phyloP scores from a whole-genome alignment of 1,140 invertebrate species.

The Atta cephalotes region DNA sequence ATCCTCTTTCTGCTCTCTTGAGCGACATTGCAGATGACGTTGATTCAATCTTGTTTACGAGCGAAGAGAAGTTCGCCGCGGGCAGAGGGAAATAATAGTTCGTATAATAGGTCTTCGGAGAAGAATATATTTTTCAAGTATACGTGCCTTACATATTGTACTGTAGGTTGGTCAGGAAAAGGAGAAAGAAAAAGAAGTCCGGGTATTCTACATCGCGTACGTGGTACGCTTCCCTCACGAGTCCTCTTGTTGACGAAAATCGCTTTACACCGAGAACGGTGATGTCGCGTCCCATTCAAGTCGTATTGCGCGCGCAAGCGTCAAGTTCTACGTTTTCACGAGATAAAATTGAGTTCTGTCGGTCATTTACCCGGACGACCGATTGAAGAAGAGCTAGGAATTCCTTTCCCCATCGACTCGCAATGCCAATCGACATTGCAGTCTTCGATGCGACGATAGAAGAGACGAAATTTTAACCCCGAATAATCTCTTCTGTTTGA shows the following conservation, averaged over 20 bases:
- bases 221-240: constrained; percentile 74
- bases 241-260: constrained; percentile 48
- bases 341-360: constrained; percentile 57
- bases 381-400: constrained; percentile 44
- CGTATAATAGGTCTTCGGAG: constrained; percentile 69
- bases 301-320: not conserved
- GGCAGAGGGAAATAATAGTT: constrained; percentile 59
- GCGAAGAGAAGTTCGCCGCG: not conserved
- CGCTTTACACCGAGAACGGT: constrained; percentile 5
- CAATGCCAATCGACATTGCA: constrained; percentile 15
- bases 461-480: not conserved
- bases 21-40: constrained; percentile 56
- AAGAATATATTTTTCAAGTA: constrained; percentile 76
- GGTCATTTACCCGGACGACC: not conserved
- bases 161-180: not conserved
- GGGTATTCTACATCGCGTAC: constrained; percentile 74
- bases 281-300: constrained; percentile 3
- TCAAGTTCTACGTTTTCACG: constrained; percentile 32
- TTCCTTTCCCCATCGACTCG: not conserved
- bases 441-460: not conserved
- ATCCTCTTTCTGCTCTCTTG: constrained; percentile 21
- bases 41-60: constrained; percentile 71
- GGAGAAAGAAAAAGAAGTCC: constrained; percentile 60
- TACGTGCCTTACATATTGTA: constrained; percentile 77
- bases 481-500: not conserved